Evolutionary conservation across 2,797 vertebrate species (phyloP), one percentile per base, ranked within the genome.

Genomic region (Lindbergichthys nudifrons): DNA sequence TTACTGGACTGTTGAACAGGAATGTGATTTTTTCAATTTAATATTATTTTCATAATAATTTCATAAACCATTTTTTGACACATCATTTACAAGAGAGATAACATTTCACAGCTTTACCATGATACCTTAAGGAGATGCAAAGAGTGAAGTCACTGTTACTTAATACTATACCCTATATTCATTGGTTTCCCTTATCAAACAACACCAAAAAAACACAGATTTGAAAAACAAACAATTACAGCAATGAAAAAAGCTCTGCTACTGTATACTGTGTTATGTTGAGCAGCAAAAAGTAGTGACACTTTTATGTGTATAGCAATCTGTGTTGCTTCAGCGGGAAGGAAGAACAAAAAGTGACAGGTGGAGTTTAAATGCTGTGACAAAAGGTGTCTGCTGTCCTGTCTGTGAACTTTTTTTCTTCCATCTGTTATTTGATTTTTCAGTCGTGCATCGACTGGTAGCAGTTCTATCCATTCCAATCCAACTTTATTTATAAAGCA

Each of bases 241-340:
- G 47, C 59, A 30, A 53, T 65, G 68, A 46, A 48, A 13, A 64
- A 45, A 65, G 56, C 70, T 66, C 69, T 73, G 48, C 30, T 42
- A n/a, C n/a, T n/a, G n/a, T n/a, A 3, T 42, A 61, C 56, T 80
- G 19, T 21, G 6, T 7, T 36, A 36, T 36, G 53, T 65, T 71
- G 21, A 66, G 32, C 53, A 71, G 36, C 42, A 10, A 51, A 50
- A 75, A 63, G 23, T 53, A 54, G 58, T 39, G 50, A 39, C 19
- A 18, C 64, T 53, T 58, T 41, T 50, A 58, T 39, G 42, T 1
- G 0, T 3, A 26, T 19, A 43, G 52, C 67, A 64, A 36, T 57
- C 52, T 62, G 60, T 59, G 32, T 48, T 54, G 18, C n/a, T 63
- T 7, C 23, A 26, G 53, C 39, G 51, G 30, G 7, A 60, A 64